Evolutionary conservation across 2,888 invertebrate genomes (phyloP).

Genomic region (Watsonalla binaria): DNA sequence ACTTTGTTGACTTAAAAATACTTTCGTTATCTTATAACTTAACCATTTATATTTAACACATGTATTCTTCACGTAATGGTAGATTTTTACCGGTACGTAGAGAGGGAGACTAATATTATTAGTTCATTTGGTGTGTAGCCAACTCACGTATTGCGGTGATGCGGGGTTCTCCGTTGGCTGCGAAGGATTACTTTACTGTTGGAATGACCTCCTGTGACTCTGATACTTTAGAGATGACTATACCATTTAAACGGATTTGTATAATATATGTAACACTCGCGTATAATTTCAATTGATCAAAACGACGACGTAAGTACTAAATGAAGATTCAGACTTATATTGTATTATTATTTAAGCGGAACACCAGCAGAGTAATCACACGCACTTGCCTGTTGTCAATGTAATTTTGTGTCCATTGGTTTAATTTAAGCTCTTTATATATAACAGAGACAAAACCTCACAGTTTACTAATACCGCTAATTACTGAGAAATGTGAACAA

Average conservation of each 20-base stretch:
- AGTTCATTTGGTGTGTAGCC: constrained; percentile 54
- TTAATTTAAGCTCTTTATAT: neutral
- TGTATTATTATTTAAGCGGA: neutral
- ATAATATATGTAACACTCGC: no score
- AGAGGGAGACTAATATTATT: constrained; percentile 25
- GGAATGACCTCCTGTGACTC: no score
- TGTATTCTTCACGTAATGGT: no score
- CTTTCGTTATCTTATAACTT: no score
- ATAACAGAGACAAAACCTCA: constrained; percentile 24
- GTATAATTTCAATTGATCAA: no score
- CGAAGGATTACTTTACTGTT: neutral
- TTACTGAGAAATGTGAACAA: constrained; percentile 59
- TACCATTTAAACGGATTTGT: no score
- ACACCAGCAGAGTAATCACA: neutral
- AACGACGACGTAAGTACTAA: no score
- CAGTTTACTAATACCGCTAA: constrained; percentile 33
- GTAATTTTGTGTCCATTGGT: neutral
- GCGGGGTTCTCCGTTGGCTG: constrained; percentile 18
- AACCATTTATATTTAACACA: no score
- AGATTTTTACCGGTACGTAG: constrained; percentile 20
- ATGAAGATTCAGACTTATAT: no score
- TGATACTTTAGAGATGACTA: no score
- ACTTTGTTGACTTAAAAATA: no score
- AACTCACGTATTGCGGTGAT: constrained; percentile 54
- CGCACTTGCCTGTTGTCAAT: neutral